Evolutionary conservation across 1,140 invertebrate genomes (phyloP).

Genomic region (Eufriesea mexicana): DNA sequence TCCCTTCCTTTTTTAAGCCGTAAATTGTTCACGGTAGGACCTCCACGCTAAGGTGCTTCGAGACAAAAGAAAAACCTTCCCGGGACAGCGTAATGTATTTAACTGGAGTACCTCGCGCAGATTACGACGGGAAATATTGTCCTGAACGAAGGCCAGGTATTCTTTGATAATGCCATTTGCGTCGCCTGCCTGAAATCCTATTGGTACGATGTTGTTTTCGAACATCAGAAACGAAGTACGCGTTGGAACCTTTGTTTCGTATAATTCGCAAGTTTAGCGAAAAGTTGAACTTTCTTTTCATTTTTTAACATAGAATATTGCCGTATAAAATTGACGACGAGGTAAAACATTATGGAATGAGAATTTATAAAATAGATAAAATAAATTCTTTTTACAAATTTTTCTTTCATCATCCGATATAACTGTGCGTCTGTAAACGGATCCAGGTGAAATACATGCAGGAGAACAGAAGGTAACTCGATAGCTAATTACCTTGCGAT

Average conservation of each 20-base stretch:
- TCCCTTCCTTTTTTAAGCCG: constrained; percentile 72
- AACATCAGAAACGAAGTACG: constrained; percentile 8
- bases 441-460: constrained; percentile 59
- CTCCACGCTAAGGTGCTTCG: constrained; percentile 73
- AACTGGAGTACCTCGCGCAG: constrained; percentile 77
- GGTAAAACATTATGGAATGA: too few species aligned
- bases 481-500: constrained; percentile 72
- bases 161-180: constrained; percentile 43
- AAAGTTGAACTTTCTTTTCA: neutral
- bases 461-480: constrained; percentile 65
- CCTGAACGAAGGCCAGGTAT: constrained; percentile 56
- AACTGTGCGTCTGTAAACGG: constrained; percentile 72
- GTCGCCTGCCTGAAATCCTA: constrained; percentile 25
- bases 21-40: constrained; percentile 77
- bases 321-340: too few species aligned
- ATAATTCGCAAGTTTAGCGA: neutral
- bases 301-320: too few species aligned
- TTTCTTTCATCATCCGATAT: constrained; percentile 67
- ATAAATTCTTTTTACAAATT: constrained; percentile 31
- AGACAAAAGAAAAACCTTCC: constrained; percentile 80
- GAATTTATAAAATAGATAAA: too few species aligned
- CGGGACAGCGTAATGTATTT: constrained; percentile 79
- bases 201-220: constrained; percentile 12
- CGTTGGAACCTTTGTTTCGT: neutral
- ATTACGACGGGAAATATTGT: constrained; percentile 79